A percentile compares a stretch with the other conserved stretches of the same genome.
These are phyloP conservation scores for Ylistrum balloti DNA, from an alignment of 1,140 invertebrate species.

Conservation along the genomic window DNA sequence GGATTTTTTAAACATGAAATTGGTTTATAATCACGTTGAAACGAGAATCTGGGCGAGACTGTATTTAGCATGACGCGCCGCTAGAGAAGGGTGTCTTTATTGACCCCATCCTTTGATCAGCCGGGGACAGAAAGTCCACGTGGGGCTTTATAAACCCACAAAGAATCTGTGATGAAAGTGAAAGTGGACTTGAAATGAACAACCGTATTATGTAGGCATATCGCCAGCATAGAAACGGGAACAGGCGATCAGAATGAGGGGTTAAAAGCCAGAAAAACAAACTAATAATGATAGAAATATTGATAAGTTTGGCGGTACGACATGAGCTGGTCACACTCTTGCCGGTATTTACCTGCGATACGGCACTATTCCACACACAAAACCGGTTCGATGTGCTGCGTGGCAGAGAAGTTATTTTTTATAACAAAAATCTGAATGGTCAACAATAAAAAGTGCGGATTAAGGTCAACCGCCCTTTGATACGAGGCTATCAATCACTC, in stretches of 20 bases:
- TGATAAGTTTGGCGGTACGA: conserved; percentile 2
- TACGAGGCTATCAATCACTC: background rate
- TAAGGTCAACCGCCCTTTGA: background rate
- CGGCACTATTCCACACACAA: background rate
- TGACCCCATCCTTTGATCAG: conserved; percentile 32
- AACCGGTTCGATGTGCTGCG: background rate
- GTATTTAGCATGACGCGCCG: conserved; percentile 37
- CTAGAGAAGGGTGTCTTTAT: conserved; percentile 32
- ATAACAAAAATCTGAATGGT: background rate
- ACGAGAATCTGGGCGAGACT: conserved; percentile 31
- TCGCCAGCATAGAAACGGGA: conserved; percentile 31
- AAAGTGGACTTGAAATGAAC: conserved; percentile 38
- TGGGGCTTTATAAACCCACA: conserved; percentile 37
- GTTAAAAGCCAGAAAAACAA: conserved; percentile 29
- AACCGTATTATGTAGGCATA: conserved; percentile 36
- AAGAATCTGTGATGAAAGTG: conserved; percentile 31
- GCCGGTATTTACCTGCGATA: background rate
- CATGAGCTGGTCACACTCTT: background rate
- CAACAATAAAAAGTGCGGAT: background rate
- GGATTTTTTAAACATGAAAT: conserved; percentile 39
- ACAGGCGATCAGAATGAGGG: background rate
- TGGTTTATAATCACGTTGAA: conserved; percentile 35
- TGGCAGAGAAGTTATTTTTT: background rate
- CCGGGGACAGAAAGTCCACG: conserved; percentile 34
- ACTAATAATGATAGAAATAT: conserved; percentile 36